Evolutionary conservation across 2,797 vertebrate species (phyloP).

Genomic region (Eurystomus glaucurus): DNA sequence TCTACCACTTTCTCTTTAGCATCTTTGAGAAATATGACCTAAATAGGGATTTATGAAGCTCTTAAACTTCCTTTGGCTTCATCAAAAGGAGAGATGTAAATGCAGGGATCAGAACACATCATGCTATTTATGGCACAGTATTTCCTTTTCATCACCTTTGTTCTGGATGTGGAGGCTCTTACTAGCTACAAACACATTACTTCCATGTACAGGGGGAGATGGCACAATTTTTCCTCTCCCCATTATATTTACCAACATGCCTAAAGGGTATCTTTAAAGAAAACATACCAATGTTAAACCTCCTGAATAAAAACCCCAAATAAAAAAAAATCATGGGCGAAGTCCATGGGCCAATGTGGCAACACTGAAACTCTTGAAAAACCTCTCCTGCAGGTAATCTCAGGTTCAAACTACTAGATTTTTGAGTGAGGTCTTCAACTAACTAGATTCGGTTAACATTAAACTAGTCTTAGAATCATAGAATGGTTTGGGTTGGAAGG

Average conservation of each 20-base stretch:
- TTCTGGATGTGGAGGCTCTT: background rate
- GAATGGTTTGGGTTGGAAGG: too few relatives aligned
- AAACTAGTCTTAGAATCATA: background rate
- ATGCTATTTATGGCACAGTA: background rate
- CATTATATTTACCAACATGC: background rate
- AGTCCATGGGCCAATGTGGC: background rate
- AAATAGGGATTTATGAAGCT: background rate
- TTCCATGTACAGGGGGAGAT: rapidly evolving
- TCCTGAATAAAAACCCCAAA: background rate
- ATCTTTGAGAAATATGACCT: background rate
- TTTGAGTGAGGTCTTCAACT: background rate
- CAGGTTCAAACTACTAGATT: background rate
- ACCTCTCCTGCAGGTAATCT: background rate
- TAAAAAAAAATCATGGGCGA: background rate
- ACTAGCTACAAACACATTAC: background rate
- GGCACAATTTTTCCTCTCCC: background rate
- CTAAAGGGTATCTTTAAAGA: background rate
- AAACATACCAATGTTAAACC: background rate
- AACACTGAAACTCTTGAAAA: background rate
- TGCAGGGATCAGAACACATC: rapidly evolving
- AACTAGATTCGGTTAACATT: background rate
- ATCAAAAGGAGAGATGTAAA: background rate
- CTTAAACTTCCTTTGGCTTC: background rate
- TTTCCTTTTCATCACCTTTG: background rate
- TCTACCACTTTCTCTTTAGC: background rate